Evolutionary conservation across 2,888 invertebrate species (phyloP).

Genomic region (Gandaritis pyraliata): DNA sequence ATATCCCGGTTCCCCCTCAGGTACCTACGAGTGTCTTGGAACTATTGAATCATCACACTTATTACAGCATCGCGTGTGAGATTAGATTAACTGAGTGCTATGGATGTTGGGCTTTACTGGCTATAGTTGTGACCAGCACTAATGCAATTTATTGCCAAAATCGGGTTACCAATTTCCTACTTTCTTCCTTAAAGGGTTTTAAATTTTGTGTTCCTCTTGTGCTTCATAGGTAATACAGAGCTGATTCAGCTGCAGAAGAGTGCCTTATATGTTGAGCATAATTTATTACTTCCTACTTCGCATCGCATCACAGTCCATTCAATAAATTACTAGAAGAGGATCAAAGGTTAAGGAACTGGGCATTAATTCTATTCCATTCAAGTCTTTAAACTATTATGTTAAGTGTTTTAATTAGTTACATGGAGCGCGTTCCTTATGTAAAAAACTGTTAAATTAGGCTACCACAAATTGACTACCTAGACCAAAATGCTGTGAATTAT

Average conservation of each 20-base stretch:
- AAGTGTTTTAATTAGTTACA: too few species aligned
- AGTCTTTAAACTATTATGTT: too few species aligned
- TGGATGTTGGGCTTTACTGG: too few species aligned
- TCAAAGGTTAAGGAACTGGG: conserved; percentile 34
- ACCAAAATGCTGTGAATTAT: too few species aligned
- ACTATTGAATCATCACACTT: conserved; percentile 36
- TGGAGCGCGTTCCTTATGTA: too few species aligned
- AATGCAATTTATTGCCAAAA: background rate
- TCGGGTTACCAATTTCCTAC: background rate
- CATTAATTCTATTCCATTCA: conserved; percentile 11
- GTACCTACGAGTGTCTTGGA: conserved; percentile 22
- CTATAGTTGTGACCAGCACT: too few species aligned
- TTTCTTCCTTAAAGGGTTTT: background rate
- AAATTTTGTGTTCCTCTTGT: background rate
- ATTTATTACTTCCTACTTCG: conserved; percentile 36
- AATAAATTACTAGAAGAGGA: conserved; percentile 28
- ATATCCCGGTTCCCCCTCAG: conserved; percentile 28
- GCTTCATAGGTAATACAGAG: background rate
- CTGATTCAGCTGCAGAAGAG: background rate
- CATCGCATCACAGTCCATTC: conserved; percentile 30
- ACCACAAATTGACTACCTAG: too few species aligned
- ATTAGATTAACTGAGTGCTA: background rate
- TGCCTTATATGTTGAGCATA: conserved; percentile 16
- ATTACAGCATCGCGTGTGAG: conserved; percentile 21
- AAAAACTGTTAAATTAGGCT: too few species aligned